A percentile compares a stretch with the other conserved stretches of the same genome.
Conservation (phyloP, 2,888 invertebrate genomes). For the Aricia artaxerxes region DNA sequence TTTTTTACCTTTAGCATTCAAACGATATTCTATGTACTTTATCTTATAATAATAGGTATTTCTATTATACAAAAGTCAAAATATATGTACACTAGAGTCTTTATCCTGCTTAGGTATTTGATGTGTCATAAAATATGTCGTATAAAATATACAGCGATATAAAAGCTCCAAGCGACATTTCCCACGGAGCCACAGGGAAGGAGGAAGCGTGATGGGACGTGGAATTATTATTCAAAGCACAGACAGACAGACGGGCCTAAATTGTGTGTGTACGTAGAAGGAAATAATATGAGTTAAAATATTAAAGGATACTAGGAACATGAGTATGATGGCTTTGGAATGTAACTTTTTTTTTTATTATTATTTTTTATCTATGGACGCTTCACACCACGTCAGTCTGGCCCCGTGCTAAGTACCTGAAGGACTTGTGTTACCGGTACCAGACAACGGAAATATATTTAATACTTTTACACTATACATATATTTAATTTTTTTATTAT, state of each 20-base stretch:
- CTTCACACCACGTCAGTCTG: too few relatives aligned
- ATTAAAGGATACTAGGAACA: background rate
- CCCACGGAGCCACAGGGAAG: slow-evolving; percentile 66
- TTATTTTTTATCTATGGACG: too few relatives aligned
- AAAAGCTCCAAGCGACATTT: slow-evolving; percentile 61
- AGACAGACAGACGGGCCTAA: slow-evolving; percentile 68
- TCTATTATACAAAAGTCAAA: background rate
- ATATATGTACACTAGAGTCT: background rate
- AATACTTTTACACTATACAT: too few relatives aligned
- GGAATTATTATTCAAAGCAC: slow-evolving; percentile 80
- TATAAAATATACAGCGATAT: slow-evolving; percentile 33
- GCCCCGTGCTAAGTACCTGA: too few relatives aligned
- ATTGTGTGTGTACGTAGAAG: slow-evolving; percentile 56
- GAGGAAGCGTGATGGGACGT: slow-evolving; percentile 76
- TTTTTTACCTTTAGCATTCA: slow-evolving; percentile 11
- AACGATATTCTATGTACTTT: background rate
- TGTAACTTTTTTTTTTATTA: too few relatives aligned
- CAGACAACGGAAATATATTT: too few relatives aligned
- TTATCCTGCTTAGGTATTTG: background rate
- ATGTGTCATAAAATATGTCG: background rate
- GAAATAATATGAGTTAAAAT: background rate
- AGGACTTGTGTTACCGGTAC: too few relatives aligned
- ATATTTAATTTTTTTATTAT: too few relatives aligned
- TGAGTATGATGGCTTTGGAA: background rate
- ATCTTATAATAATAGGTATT: background rate